Conservation (phyloP, 92 coral and sea anemone genomes). For the Pocillopora grandis region DNA sequence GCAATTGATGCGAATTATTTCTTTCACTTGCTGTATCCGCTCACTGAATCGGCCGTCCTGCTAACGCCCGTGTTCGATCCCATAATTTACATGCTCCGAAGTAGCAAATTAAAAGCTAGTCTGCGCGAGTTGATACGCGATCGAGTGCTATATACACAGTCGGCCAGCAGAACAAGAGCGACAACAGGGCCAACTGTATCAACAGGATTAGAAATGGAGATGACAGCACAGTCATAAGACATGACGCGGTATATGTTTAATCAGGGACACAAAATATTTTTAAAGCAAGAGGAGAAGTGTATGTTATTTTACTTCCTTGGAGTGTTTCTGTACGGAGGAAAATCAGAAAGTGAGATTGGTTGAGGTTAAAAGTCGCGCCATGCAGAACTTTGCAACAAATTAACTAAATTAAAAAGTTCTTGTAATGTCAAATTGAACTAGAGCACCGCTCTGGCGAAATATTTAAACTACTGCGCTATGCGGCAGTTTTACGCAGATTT, state of each 20-base stretch:
- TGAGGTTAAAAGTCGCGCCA: no score
- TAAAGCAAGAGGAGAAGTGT: background rate
- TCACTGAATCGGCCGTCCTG: conserved; percentile 67
- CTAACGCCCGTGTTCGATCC: conserved; percentile 71
- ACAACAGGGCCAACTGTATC: conserved; percentile 18
- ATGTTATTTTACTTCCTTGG: no score
- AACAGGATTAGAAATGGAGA: conserved; percentile 4
- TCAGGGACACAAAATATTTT: background rate
- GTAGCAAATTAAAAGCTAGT: conserved; percentile 53
- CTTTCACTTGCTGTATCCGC: conserved; percentile 71
- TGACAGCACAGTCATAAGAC: conserved; percentile 7
- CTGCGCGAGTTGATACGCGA: conserved; percentile 40
- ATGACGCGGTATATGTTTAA: conserved; percentile 1
- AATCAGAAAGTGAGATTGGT: no score
- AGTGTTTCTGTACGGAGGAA: no score
- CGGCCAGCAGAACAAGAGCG: background rate
- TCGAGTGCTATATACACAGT: background rate
- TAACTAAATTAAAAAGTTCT: no score
- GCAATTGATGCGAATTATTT: conserved; percentile 30
- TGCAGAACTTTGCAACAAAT: no score
- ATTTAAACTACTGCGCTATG: no score
- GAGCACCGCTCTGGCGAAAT: no score
- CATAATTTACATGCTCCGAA: conserved; percentile 71
- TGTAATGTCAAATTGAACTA: no score
- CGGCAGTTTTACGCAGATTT: no score